A percentile compares a stretch with the other conserved stretches of the same genome.
Evolutionary conservation across 2,113 vertebrate species (phyloP).

Genomic region (Pampusana beccarii): DNA sequence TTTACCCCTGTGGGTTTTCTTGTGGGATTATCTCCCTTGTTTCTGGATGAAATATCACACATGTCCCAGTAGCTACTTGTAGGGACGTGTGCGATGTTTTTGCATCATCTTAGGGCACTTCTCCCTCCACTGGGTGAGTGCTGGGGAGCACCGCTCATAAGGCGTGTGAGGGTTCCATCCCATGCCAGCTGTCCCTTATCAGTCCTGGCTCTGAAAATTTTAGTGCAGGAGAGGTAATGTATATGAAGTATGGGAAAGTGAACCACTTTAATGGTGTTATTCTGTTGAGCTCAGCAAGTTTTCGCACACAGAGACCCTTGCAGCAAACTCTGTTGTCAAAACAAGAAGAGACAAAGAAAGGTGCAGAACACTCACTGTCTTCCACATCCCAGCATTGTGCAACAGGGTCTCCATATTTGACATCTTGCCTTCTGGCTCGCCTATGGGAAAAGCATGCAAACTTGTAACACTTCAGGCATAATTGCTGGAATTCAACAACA

Average conservation of each 20-base stretch:
- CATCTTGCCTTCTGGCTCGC: conserved; percentile 93
- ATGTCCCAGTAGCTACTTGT: not conserved
- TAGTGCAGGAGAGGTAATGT: not conserved
- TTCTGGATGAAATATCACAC: not conserved
- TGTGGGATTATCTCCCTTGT: not conserved
- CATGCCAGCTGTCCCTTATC: not conserved
- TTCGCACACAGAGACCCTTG: not conserved
- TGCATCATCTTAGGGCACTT: not conserved
- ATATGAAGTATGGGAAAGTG: not conserved
- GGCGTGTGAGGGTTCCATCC: fast-evolving
- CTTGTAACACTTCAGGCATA: conserved; percentile 48
- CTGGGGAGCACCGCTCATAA: not conserved
- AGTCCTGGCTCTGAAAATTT: not conserved
- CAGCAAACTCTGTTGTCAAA: not conserved
- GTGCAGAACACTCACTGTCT: conserved; percentile 83
- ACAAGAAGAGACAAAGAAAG: not conserved
- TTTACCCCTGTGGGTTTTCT: not conserved
- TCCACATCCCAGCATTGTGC: conserved; percentile 95
- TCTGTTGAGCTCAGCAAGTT: not conserved
- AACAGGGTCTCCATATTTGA: conserved; percentile 94
- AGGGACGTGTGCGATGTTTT: fast-evolving
- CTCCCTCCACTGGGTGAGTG: not conserved
- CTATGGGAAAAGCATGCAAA: conserved; percentile 70
- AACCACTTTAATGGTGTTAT: not conserved
- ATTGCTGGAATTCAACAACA: conserved; percentile 17